A percentile compares a stretch with the other conserved stretches of the same genome.
Evolutionary conservation across 2,797 vertebrate genomes (phyloP).

Genomic region (Lithobates sylvaticus): DNA sequence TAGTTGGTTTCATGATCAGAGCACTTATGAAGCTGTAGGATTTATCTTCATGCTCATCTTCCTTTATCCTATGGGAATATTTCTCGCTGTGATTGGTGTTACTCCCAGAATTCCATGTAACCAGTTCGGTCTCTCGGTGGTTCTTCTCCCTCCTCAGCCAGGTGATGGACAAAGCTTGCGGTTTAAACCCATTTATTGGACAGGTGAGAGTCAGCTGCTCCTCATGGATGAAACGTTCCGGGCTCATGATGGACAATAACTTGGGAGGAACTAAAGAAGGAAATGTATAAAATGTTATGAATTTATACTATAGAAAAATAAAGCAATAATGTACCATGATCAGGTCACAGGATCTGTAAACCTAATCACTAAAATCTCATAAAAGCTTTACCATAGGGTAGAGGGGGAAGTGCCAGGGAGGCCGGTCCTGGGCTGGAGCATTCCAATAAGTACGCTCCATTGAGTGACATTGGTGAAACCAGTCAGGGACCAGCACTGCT

Average conservation of each 20-base stretch:
- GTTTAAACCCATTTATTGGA: constrained; percentile 54
- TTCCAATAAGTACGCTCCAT: too few relatives aligned
- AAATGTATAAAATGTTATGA: neutral
- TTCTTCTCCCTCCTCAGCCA: constrained; percentile 23
- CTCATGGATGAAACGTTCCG: constrained; percentile 9
- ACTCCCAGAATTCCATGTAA: neutral
- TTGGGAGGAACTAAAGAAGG: constrained; percentile 47
- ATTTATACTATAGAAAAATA: too few relatives aligned
- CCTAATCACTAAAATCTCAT: too few relatives aligned
- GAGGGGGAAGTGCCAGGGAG: too few relatives aligned
- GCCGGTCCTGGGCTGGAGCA: too few relatives aligned
- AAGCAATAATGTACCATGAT: too few relatives aligned
- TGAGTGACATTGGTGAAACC: too few relatives aligned
- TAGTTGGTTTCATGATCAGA: neutral
- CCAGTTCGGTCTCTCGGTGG: neutral
- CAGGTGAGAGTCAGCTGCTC: constrained; percentile 47
- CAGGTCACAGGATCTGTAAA: too few relatives aligned
- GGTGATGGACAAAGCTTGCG: constrained; percentile 23
- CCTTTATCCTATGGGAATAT: neutral
- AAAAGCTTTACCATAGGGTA: too few relatives aligned
- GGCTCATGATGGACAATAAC: constrained; percentile 43
- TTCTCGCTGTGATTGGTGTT: neutral
- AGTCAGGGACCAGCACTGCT: too few relatives aligned
- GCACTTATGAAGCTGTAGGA: constrained; percentile 32
- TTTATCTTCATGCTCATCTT: neutral